phyloP scores from a whole-genome alignment of 2,888 invertebrate genomes.

The Pharmacophagus antenor region DNA sequence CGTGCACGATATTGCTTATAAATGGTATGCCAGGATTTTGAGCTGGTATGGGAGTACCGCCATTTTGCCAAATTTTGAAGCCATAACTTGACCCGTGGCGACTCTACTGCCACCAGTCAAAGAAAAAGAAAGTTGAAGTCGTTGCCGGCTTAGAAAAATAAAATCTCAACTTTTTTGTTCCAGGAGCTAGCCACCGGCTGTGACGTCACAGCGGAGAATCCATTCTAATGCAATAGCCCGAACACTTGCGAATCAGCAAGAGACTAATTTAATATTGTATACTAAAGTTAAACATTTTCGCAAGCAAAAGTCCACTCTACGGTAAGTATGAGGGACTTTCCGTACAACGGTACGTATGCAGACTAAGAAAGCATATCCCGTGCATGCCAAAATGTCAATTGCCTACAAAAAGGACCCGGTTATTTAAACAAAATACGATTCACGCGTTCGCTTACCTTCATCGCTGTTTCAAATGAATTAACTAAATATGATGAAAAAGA shows the following conservation, averaged over 20 bases:
- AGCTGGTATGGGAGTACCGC: too few relatives aligned
- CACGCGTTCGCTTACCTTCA: conserved; percentile 15
- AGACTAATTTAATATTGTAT: not conserved
- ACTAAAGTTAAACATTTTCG: conserved; percentile 16
- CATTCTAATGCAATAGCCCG: conserved; percentile 35
- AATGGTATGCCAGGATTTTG: too few relatives aligned
- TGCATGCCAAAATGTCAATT: conserved; percentile 9
- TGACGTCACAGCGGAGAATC: conserved; percentile 39
- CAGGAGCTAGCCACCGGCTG: conserved; percentile 39
- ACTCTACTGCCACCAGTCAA: not conserved
- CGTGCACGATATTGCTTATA: too few relatives aligned
- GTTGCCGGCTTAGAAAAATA: not conserved
- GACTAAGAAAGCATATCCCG: conserved; percentile 23
- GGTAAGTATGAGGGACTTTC: conserved; percentile 1
- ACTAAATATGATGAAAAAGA: conserved; percentile 3
- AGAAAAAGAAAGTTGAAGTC: not conserved
- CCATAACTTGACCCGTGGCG: too few relatives aligned
- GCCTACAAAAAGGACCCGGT: conserved; percentile 1
- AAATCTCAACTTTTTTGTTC: conserved; percentile 8
- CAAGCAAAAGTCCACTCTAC: not conserved
- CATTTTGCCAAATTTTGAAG: too few relatives aligned
- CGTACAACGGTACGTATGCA: not conserved
- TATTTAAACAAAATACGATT: conserved; percentile 7
- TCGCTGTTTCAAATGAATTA: conserved; percentile 14
- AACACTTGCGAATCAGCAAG: not conserved